These are phyloP conservation scores for Dinocampus coccinellae DNA, from an alignment of 2,888 invertebrate species.

Conservation along the genomic window DNA sequence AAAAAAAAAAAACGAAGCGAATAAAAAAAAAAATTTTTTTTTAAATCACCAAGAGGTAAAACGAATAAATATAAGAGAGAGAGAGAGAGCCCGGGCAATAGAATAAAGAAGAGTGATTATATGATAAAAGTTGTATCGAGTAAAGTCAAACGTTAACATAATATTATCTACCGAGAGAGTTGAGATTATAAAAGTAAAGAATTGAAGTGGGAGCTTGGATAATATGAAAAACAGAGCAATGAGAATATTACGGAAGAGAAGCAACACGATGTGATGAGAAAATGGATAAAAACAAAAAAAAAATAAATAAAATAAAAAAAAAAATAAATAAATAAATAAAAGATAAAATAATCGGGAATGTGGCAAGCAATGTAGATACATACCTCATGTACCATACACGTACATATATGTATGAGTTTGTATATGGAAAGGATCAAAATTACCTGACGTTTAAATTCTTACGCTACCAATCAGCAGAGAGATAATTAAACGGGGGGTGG, in stretches of 20 bases:
- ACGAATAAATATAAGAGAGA: background rate
- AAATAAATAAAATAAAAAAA: no score
- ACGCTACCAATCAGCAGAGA: constrained; percentile 66
- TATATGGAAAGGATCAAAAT: constrained; percentile 61
- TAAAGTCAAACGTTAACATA: constrained; percentile 11
- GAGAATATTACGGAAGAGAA: constrained; percentile 7
- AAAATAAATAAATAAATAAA: no score
- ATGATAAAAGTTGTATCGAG: background rate
- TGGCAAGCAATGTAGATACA: constrained; percentile 3
- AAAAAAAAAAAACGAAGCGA: no score
- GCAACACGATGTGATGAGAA: background rate
- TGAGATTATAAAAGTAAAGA: constrained; percentile 7
- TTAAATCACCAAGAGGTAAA: no score
- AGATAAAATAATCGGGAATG: constrained; percentile 22
- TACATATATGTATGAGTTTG: background rate
- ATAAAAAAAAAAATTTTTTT: no score
- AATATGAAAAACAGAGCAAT: constrained; percentile 23
- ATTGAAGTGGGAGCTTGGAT: constrained; percentile 1
- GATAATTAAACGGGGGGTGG: constrained; percentile 68
- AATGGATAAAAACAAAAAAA: background rate
- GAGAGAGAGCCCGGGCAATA: background rate
- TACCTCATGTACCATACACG: no score
- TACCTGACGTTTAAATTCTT: constrained; percentile 67
- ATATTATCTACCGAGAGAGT: constrained; percentile 2
- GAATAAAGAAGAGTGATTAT: background rate